Conservation (phyloP, 2,113 vertebrate genomes). For the Atlantisia rogersi region DNA sequence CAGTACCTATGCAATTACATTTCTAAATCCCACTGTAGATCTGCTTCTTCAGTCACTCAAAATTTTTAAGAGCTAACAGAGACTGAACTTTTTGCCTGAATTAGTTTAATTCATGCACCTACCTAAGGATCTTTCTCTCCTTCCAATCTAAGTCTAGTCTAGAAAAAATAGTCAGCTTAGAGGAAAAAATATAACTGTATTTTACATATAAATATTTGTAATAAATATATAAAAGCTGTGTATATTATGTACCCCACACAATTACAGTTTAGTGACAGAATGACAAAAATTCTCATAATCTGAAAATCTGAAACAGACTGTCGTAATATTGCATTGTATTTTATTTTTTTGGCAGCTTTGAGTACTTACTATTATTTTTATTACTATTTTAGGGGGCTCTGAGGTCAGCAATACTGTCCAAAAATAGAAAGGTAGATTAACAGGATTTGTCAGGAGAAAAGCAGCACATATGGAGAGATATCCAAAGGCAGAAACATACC, state of each 20-base stretch:
- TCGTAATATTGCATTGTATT: neutral
- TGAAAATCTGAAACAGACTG: neutral
- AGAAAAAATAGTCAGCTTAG: neutral
- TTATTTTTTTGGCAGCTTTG: neutral
- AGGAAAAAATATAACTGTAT: neutral
- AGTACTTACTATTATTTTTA: neutral
- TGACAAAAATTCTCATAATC: neutral
- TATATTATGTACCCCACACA: neutral
- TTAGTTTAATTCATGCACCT: neutral
- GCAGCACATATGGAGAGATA: neutral
- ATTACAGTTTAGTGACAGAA: neutral
- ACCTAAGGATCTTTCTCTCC: neutral
- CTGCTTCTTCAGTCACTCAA: neutral
- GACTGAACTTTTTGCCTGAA: neutral
- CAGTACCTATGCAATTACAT: neutral
- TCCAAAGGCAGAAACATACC: neutral
- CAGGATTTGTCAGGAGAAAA: neutral
- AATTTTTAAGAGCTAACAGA: neutral
- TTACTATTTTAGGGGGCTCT: neutral
- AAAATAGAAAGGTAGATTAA: neutral
- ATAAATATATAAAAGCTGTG: neutral
- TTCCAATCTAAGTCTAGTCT: neutral
- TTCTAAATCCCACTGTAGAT: neutral
- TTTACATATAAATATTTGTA: neutral
- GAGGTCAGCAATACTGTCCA: neutral